Percentiles rank a stretch among this genome's conserved stretches.
phyloP scores from a whole-genome alignment of 2,888 invertebrate genomes.

The Coleophora flavipennella region DNA sequence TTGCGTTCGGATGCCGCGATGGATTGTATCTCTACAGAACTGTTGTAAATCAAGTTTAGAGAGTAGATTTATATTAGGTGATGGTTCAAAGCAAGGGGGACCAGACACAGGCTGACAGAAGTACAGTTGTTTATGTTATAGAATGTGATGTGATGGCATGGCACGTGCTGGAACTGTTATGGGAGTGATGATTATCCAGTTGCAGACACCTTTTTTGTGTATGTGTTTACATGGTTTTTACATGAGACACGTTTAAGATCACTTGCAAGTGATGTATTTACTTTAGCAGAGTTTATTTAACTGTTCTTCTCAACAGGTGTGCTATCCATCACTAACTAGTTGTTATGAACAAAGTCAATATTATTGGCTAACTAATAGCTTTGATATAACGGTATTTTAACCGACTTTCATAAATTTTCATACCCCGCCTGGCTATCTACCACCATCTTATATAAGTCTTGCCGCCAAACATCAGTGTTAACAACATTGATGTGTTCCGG shows the following conservation, averaged over 20 bases:
- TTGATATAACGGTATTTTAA: no score
- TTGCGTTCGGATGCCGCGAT: slow-evolving; percentile 13
- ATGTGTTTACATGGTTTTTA: slow-evolving; percentile 24
- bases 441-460: no score
- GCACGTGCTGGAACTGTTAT: slow-evolving; percentile 46
- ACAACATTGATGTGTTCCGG: no score
- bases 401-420: no score
- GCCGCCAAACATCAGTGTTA: no score
- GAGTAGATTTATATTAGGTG: slow-evolving; percentile 17
- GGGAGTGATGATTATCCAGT: slow-evolving; percentile 36
- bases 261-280: background rate
- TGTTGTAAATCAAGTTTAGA: slow-evolving; percentile 24
- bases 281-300: no score
- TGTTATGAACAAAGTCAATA: no score
- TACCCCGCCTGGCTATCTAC: no score
- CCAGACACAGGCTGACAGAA: slow-evolving; percentile 21
- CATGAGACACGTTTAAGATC: slow-evolving; percentile 8
- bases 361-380: no score
- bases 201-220: slow-evolving; percentile 44
- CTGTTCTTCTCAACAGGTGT: no score
- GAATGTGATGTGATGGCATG: slow-evolving; percentile 38
- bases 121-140: slow-evolving; percentile 45
- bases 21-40: slow-evolving; percentile 21
- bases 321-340: no score
- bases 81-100: slow-evolving; percentile 32